phyloP scores from a whole-genome alignment of 2,113 vertebrate species.

The Cyanoderma ruficeps region DNA sequence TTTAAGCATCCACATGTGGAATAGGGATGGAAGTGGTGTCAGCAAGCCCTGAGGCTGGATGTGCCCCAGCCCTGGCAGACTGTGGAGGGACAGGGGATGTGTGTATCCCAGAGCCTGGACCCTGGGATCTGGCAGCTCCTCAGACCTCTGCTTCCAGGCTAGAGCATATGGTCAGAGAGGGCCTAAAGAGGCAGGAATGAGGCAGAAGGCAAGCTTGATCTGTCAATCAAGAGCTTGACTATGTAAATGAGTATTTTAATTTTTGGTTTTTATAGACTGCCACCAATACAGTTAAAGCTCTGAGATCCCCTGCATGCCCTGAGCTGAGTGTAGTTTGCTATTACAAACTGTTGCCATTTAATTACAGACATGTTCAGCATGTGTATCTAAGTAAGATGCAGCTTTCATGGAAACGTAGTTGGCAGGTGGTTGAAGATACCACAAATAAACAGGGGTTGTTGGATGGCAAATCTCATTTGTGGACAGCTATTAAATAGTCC shows the following conservation, averaged over 20 bases:
- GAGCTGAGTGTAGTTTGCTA: background rate
- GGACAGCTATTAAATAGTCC: background rate
- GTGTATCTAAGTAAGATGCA: background rate
- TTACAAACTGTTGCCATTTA: background rate
- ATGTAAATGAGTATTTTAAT: background rate
- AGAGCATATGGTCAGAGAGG: background rate
- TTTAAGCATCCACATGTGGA: accelerated
- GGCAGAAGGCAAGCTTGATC: background rate
- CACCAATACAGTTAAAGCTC: background rate
- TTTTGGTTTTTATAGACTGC: background rate
- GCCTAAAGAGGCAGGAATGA: background rate
- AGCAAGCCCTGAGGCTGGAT: background rate
- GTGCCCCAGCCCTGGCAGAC: background rate
- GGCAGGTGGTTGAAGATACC: background rate
- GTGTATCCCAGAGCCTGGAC: background rate
- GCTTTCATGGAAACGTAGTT: background rate
- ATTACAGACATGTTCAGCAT: background rate
- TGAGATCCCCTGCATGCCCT: background rate
- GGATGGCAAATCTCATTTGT: background rate
- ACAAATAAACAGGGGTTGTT: background rate
- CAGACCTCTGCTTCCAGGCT: background rate
- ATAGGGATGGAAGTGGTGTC: background rate
- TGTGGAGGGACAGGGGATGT: accelerated
- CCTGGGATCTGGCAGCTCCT: background rate
- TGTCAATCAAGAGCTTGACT: background rate